Base-by-base conservation (phyloP, 2,113 vertebrate species). In the Scortum barcoo region DNA sequence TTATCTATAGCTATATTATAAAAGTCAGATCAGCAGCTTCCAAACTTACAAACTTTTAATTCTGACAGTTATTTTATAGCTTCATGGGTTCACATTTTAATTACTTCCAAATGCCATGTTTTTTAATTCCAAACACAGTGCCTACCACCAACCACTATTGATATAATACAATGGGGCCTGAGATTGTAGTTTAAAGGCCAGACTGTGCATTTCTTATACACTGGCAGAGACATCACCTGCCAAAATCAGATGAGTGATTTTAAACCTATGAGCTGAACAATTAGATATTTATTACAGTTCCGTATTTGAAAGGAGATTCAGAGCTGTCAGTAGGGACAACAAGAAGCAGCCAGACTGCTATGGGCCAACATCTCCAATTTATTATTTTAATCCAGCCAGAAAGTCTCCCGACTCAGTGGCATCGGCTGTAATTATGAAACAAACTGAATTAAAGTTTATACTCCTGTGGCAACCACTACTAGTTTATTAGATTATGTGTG, bases 371-470 rank as follows among this genome's bases (percentile, higher is more conserved):
- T 76, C 48, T 9, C 8, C 53, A 56, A 28, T 26, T 40, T 66
- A 40, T 85, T 85, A 54, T 66, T 81, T 51, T 19, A 30, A 66
- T 68, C 71, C 33, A 61, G 62, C n/a, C 42, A 36, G 72, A 79
- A 80, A 22, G 54, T 66, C 50, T 61, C 48, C n/a, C 14, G 54
- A n/a, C 76, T 68, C 8, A 61, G 51, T 66, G 40, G 46, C 86
- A 58, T 85, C 58, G 33, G 24, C 33, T 50, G 46, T 69, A 66
- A 81, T 91, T 72, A 78, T 10, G 13, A 65, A 78, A 58, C 77
- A 67, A 81, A 72, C 57, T 30, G 54, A 70, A 80, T 76, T 53
- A 26, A 76, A 36, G 20, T 77, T 74, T 40, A 28, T 36, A 36
- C 16, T 33, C 62, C 30, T 42, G 5, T 71, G 14, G 80, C 48